These are phyloP conservation scores for Clytia hemisphaerica DNA, from an alignment of 30 jellyfish, hydroid and myxozoan genomes.

Conservation along the genomic window DNA sequence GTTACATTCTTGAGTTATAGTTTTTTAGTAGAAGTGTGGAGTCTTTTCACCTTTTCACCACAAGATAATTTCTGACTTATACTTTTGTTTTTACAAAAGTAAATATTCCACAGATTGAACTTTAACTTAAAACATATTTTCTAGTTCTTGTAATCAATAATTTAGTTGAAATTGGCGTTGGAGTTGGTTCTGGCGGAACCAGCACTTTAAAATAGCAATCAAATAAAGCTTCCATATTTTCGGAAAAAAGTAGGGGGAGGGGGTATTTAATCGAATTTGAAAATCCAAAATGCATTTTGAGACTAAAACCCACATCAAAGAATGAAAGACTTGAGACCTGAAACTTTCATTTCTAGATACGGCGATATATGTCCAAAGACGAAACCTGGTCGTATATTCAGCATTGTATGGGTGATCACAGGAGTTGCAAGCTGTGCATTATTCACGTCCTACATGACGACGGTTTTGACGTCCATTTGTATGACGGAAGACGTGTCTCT, in stretches of 20 bases:
- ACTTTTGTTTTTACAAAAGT: no score
- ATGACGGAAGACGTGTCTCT: background rate
- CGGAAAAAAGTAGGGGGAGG: background rate
- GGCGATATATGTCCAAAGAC: slow-evolving; percentile 18
- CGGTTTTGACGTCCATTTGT: slow-evolving; percentile 3
- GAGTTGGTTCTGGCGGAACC: no score
- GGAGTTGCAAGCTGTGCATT: slow-evolving; percentile 19
- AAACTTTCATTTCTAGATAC: background rate
- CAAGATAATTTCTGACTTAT: no score
- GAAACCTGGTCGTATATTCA: slow-evolving; percentile 2
- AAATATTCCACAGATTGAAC: no score
- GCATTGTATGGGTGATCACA: slow-evolving; percentile 16
- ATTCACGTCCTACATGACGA: slow-evolving; percentile 10
- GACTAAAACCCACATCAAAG: background rate
- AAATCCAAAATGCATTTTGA: background rate
- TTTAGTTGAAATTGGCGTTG: no score
- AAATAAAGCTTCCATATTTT: background rate
- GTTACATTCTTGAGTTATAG: no score
- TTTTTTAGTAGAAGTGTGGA: no score
- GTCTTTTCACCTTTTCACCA: no score
- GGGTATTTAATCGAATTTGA: background rate
- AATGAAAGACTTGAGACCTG: background rate
- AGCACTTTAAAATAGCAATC: no score
- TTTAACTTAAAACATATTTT: no score
- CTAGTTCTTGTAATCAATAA: no score